Conservation (phyloP, 1,140 invertebrate genomes). For the Camponotus vicinus region DNA sequence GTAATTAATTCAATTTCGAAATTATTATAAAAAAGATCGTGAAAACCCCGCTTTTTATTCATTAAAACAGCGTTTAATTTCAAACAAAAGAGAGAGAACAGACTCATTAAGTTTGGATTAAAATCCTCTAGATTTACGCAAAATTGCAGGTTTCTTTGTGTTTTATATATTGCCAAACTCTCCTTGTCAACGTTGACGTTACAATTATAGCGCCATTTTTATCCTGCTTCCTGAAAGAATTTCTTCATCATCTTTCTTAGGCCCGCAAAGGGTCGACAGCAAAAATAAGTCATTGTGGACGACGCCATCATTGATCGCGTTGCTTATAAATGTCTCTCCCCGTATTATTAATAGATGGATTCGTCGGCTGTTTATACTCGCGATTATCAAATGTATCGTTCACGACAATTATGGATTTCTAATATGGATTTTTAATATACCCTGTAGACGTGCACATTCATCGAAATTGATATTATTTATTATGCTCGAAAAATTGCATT, state of each 20-base stretch:
- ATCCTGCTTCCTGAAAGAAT: constrained; percentile 32
- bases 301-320: constrained; percentile 53
- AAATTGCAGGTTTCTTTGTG: not conserved
- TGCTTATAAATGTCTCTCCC: constrained; percentile 56
- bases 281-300: constrained; percentile 60
- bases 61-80: too few relatives aligned
- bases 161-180: not conserved
- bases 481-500: not conserved
- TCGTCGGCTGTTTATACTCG: constrained; percentile 33
- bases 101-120: too few relatives aligned
- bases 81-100: too few relatives aligned
- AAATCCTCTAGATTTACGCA: not conserved
- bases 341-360: constrained; percentile 51
- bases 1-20: not conserved
- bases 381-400: constrained; percentile 48
- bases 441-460: not conserved
- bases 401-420: not conserved
- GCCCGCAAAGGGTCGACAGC: constrained; percentile 34
- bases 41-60: too few relatives aligned
- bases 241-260: constrained; percentile 17
- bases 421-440: not conserved
- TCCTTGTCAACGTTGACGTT: too few relatives aligned
- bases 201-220: constrained; percentile 10
- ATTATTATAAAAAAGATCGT: not conserved
- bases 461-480: not conserved